Evolutionary conservation across 2,888 invertebrate species (phyloP), one percentile per base, ranked within the genome.

Genomic region (Caenorhabditis sp.): DNA sequence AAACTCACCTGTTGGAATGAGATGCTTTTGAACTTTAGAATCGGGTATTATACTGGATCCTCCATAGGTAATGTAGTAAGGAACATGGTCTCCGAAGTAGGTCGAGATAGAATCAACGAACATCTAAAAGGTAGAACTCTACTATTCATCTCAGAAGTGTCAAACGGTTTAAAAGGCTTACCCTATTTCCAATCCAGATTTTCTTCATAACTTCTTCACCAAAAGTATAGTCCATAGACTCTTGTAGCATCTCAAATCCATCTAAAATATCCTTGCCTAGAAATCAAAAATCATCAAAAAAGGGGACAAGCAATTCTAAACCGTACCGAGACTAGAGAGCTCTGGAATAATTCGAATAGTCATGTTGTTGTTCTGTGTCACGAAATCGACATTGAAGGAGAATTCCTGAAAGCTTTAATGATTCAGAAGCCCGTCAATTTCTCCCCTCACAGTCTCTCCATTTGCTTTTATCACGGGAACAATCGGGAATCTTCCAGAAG

Each of bases 331-430:
- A 35, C 22, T 24, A 1, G 56, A 61, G 2, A 69, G n/a, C 3
- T 56, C 19, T 5, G 80, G 80, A 49, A 84, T 69, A 7, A 87
- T 28, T 47, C 81, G 76, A 28, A 88, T 75, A 7, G 44, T 51
- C 12, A 47, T 35, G 16, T 88, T 72, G 8, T 75, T 54, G 6
- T 88, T 89, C 35, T 90, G 58, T 38, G 83, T 73, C n/a, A 91
- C 89, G 28, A 87, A 85, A 16, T 91, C 91, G 19, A 90, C 85
- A 81, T 88, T 86, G 86, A 89, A 92, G 2, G 81, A 63, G 64
- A 87, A 82, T n/a, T 85, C 86, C 88, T 91, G 75, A 47, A 85
- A 76, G 16, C 14, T 14, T 5, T 16, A 49, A 28, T 28, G n/a
- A n/a, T 47, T 8, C 14, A 56, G 10, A 22, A 19, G 16, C 35